A percentile compares a stretch with the other conserved stretches of the same genome.
These are phyloP conservation scores for Aythya fuligula DNA, from an alignment of 2,797 vertebrate genomes.

Conservation along the genomic window DNA sequence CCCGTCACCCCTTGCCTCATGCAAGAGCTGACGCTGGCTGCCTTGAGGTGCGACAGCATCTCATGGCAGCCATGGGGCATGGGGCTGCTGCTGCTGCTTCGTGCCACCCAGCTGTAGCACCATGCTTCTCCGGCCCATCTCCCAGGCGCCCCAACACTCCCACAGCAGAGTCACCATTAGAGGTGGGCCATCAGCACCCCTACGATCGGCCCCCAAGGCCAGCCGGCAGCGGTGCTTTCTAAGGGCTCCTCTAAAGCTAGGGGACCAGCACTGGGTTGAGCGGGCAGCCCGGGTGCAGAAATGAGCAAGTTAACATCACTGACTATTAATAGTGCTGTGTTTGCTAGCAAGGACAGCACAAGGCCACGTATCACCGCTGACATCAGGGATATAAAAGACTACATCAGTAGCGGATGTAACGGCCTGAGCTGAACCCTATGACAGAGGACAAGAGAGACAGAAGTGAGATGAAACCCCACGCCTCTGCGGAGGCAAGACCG, in stretches of 20 bases:
- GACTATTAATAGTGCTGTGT: constrained; percentile 16
- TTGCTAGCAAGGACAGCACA: constrained; percentile 20
- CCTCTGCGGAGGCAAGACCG: background rate
- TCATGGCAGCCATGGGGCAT: too few species aligned
- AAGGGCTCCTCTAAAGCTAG: background rate
- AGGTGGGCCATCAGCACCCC: background rate
- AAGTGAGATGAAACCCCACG: background rate
- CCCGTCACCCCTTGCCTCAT: background rate
- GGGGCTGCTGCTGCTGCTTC: accelerated
- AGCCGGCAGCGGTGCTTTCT: accelerated
- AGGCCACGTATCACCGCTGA: constrained; percentile 9
- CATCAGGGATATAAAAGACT: background rate
- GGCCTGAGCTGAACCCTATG: constrained; percentile 24
- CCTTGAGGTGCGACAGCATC: background rate
- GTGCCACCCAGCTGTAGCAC: accelerated
- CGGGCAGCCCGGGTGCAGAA: accelerated
- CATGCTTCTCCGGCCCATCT: accelerated
- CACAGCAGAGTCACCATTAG: background rate
- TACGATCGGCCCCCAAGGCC: accelerated
- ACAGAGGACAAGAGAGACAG: background rate
- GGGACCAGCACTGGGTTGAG: background rate
- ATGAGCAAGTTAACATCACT: background rate
- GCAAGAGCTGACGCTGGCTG: accelerated
- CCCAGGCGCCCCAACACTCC: background rate
- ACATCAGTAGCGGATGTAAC: background rate